Conservation (phyloP, 37 sponge, comb jelly and placozoan genomes). For the Chondrosia reniformis region DNA sequence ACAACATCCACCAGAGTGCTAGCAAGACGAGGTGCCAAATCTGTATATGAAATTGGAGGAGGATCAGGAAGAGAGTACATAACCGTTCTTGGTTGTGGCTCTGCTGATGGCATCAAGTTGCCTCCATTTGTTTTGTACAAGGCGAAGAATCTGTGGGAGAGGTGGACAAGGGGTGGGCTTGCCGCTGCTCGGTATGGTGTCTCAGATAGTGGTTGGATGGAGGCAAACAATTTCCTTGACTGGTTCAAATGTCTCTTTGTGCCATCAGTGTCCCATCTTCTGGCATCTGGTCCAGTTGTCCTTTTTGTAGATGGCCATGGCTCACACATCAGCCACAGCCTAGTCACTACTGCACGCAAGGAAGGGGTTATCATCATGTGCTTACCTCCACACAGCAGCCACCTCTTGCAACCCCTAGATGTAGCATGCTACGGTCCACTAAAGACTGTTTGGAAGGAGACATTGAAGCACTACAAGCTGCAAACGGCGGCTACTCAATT, state of each 20-base stretch:
- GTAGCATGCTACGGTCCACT: slow-evolving; percentile 48
- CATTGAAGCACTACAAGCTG: slow-evolving; percentile 29
- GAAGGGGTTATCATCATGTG: slow-evolving; percentile 37
- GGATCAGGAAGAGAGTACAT: slow-evolving; percentile 53
- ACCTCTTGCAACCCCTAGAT: slow-evolving; percentile 52
- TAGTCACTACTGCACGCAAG: slow-evolving; percentile 30
- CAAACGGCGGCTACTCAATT: slow-evolving; percentile 28
- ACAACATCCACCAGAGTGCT: slow-evolving; percentile 14
- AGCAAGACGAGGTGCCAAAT: slow-evolving; percentile 29
- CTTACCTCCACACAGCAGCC: slow-evolving; percentile 57
- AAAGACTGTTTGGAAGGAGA: slow-evolving; percentile 38
- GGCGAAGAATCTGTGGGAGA: slow-evolving; percentile 44
- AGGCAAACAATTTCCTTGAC: slow-evolving; percentile 27
- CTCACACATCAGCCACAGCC: slow-evolving; percentile 27
- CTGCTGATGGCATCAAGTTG: slow-evolving; percentile 43
- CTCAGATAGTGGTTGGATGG: slow-evolving; percentile 63
- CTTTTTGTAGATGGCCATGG: slow-evolving; percentile 74
- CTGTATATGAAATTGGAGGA: slow-evolving; percentile 45
- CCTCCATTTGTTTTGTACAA: slow-evolving; percentile 65
- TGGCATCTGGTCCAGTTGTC: slow-evolving; percentile 19
- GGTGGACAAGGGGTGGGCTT: slow-evolving; percentile 54
- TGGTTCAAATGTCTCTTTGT: slow-evolving; percentile 52
- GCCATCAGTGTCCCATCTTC: slow-evolving; percentile 24
- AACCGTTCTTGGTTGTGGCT: slow-evolving; percentile 43
- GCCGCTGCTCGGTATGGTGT: slow-evolving; percentile 39